Evolutionary conservation across 1,140 invertebrate species (phyloP), one percentile per base, ranked within the genome.

Genomic region (Drosophila pallidifrons): DNA sequence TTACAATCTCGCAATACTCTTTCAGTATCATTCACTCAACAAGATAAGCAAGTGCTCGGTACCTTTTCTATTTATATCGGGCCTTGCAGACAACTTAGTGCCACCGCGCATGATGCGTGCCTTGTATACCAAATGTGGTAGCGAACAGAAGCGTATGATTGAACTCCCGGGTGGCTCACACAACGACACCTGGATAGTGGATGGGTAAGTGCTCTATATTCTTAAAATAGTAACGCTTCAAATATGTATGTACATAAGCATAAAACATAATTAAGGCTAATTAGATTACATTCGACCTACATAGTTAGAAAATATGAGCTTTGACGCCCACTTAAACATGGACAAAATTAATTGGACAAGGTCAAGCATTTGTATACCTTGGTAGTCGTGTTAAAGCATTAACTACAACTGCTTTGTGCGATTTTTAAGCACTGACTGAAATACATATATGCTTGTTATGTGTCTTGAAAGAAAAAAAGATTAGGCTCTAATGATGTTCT

Each of bases 81-180:
- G 97, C 13, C 93, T 96, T 67, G 95, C 95, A 20, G 98, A 99
- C 93, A 95, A 95, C 25, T 93, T 99, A 55, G 97, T 99, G 35
- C 98, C 98, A 46, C 94, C 94, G 38, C 79, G 93, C 51, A 99
- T 99, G 98, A 98, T 98, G 95, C 93, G 94, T 70, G 94, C 96
- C 63, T 93, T 99, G 61, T 96, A 96, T 82, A 93, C 94, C 47
- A 93, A 94, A 52, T 97, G 96, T 82, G 94, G 93, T 49, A 96
- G 96, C 75, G 87, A 94, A 3, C 93, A 93, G 65, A 98, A 98
- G 93, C 95, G 95, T 72, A 91, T 98, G 35, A 91, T 96, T 11
- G 94, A 95, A 80, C 94, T 98, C 92, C 94, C 94, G 16, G 94
- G 95, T 13, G 97, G 97, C 0, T 96, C 96, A 1, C 98, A 98